Percentiles rank a stretch among this genome's conserved stretches.
These are phyloP conservation scores for Myotis findleyi DNA, from an alignment of 2,797 vertebrate genomes.

Conservation along the genomic window DNA sequence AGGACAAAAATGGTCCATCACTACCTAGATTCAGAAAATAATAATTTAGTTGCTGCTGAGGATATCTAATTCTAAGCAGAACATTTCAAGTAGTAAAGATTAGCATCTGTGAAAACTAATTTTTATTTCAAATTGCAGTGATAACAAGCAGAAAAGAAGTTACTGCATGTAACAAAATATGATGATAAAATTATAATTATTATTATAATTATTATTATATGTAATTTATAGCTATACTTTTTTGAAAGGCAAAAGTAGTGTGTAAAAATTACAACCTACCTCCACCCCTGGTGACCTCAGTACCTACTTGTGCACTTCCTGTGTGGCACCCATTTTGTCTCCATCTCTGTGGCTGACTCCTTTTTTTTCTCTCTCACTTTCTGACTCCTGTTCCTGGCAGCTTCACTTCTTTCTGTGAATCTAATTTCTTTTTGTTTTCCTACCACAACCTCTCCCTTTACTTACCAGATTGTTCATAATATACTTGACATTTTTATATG, in stretches of 20 bases:
- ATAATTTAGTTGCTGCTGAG: neutral
- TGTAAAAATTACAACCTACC: neutral
- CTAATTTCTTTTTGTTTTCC: neutral
- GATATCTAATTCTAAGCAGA: neutral
- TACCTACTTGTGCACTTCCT: neutral
- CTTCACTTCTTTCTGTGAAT: neutral
- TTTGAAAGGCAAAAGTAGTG: neutral
- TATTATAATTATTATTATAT: neutral
- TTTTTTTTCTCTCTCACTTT: neutral
- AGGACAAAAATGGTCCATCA: neutral
- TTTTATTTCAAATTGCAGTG: neutral
- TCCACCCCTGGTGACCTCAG: rapidly evolving
- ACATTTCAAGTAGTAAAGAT: neutral
- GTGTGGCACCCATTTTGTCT: neutral
- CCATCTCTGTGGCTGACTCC: neutral
- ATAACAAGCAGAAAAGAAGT: neutral
- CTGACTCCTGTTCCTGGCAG: neutral
- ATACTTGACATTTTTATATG: neutral
- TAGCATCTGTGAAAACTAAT: neutral
- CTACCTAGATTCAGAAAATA: neutral
- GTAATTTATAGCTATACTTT: neutral
- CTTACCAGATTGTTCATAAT: neutral
- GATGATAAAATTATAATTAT: neutral
- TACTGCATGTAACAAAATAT: neutral
- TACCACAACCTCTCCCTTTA: neutral